Base-by-base conservation (phyloP, 2,113 vertebrate species). In the Meles meles region DNA sequence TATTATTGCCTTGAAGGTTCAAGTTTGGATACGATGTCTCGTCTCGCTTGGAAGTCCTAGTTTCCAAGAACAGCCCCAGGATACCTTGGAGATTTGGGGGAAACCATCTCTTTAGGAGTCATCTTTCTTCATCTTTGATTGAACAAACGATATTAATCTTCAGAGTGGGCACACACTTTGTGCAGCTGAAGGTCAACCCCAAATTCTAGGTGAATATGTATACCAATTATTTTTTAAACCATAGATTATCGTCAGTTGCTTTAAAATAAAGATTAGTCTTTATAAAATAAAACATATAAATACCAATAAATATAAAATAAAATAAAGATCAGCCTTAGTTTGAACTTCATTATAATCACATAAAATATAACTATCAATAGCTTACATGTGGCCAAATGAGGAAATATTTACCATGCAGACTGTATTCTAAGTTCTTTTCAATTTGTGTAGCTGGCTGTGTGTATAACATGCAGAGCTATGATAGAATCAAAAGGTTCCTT, bases 221-320 rank as follows among this genome's bases (percentile, higher is more conserved):
- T 7, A 77, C 0, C 2, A 67, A 69, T 86, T 20, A 23, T 25
- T 61, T 84, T 44, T 69, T 27, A 79, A 63, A 82, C 1, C 21
- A 17, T 2, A 57, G 14, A 18, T 90, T 61, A 21, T 20, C 71
- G 63, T 1, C 15, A 72, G 12, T 76, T 94, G 15, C 12, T 55
- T 61, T 61, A 88, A 97, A 91, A 84, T 94, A 97, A 82, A 72
- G 39, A 47, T 71, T 52, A 52, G 52, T 55, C 52, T 55, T 55
- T 55, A 18, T 18, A 55, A 55, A 55, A 55, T 55, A 55, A 55
- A 55, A 55, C 18, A 55, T 55, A 55, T 77, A 57, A 57, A 57
- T 57, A 57, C 18, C 12, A 55, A 55, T 55, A 57, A 57, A 57
- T 21, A 57, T 57, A 57, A 57, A 57, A 57, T 21, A 88, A 97